phyloP scores from a whole-genome alignment of 2,888 invertebrate species.

The Microplitis deprimator region DNA sequence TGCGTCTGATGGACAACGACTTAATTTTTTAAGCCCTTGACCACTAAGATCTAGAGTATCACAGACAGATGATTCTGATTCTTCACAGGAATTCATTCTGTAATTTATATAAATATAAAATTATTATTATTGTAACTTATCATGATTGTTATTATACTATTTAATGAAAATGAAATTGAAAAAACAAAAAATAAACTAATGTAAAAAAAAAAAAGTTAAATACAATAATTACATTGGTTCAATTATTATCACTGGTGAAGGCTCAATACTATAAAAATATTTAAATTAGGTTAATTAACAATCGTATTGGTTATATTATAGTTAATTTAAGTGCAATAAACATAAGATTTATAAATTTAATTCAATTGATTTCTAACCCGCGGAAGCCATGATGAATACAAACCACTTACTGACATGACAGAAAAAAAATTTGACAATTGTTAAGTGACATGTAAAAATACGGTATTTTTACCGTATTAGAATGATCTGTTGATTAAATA shows the following conservation, averaged over 20 bases:
- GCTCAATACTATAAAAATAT: constrained; percentile 27
- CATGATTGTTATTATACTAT: neutral
- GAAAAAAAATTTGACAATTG: neutral
- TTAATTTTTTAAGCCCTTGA: constrained; percentile 86
- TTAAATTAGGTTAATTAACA: constrained; percentile 31
- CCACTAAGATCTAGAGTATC: constrained; percentile 83
- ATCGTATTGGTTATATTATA: neutral
- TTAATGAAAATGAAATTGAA: constrained; percentile 25
- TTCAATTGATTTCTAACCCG: constrained; percentile 61
- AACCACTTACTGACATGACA: constrained; percentile 29
- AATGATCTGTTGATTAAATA: neutral
- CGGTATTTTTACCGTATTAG: neutral
- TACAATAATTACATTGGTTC: neutral
- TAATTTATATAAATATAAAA: constrained; percentile 3
- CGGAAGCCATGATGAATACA: constrained; percentile 68
- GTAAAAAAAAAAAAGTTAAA: neutral
- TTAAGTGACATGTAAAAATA: neutral
- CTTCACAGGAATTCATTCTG: constrained; percentile 48
- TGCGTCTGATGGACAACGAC: constrained; percentile 81
- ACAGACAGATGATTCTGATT: constrained; percentile 59
- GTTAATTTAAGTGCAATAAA: neutral
- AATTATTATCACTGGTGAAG: constrained; percentile 19
- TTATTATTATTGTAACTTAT: neutral
- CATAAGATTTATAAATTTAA: constrained; percentile 26
- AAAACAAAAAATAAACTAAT: neutral